Evolutionary conservation across 2,888 invertebrate genomes (phyloP), one percentile per base, ranked within the genome.

Genomic region (Entomobrya proxima): DNA sequence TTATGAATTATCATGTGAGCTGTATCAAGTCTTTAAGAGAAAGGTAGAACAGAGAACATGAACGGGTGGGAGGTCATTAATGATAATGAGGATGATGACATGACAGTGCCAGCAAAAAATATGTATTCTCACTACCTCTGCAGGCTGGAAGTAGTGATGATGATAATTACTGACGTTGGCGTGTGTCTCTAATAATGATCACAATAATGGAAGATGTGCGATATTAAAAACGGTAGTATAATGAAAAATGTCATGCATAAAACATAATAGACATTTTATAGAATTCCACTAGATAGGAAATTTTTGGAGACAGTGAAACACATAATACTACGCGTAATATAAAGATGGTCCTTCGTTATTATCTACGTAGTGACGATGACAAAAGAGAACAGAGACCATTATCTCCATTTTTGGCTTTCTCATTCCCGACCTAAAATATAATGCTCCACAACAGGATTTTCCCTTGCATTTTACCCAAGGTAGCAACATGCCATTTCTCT

Each of bases 171-270:
- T 69, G 47, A 69, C n/a, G 47, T 6, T 27, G 13, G 61, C 24
- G 15, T 69, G 27, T 69, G 15, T 47, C 32, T 35, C n/a, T 69
- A 47, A 32, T 61, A 44, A 44, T 69, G 2, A 69, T 44, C 44
- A 69, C 21, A 69, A 69, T 69, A 69, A 69, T 69, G 69, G 30
- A 69, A 44, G 24, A 24, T 40, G 21, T 15, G 32, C n/a, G n/a
- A n/a, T 32, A 61, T 30, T 61, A 32, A 32, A 61, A 61, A 30
- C 61, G 1, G 3, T 15, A 61, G 1, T n/a, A 11, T 61, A 61
- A 61, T 61, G 32, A 32, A 2, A 61, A 32, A 61, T 32, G 61
- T 1, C 32, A 61, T 61, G 4, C n/a, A n/a, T 9, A 61, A 1
- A 27, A 30, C 2, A 32, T 18, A 32, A 58, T 5, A 2, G 6